Conservation (phyloP, 2,797 vertebrate genomes). For the Periparus ater region DNA sequence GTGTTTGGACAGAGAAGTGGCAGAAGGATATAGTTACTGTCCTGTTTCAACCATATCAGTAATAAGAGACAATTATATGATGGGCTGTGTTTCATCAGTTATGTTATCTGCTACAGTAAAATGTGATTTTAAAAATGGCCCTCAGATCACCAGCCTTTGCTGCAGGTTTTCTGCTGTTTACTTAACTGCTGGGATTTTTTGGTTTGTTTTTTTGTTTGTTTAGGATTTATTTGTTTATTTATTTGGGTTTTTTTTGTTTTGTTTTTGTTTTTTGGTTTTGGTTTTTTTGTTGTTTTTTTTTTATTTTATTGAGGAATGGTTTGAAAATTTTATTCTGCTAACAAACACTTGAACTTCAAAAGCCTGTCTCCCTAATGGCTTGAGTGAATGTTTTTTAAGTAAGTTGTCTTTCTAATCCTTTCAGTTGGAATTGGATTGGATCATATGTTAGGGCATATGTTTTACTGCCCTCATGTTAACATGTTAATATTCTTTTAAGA, state of each 20-base stretch:
- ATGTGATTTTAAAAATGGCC: constrained; percentile 53
- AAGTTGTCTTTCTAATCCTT: neutral
- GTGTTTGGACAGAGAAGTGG: constrained; percentile 8
- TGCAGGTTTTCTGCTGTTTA: constrained; percentile 1
- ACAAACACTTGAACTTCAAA: neutral
- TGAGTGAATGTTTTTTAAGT: neutral
- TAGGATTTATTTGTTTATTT: neutral
- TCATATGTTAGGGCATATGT: neutral
- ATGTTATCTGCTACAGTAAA: constrained; percentile 51
- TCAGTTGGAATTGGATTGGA: neutral
- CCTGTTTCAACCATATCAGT: constrained; percentile 52
- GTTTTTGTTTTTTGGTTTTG: neutral
- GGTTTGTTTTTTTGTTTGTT: neutral
- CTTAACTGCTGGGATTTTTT: neutral
- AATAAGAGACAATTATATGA: constrained; percentile 63
- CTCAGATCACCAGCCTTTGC: constrained; percentile 32
- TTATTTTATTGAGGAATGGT: neutral
- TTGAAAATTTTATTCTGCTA: neutral
- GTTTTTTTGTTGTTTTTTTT: neutral
- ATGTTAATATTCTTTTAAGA: neutral
- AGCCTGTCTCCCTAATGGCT: neutral
- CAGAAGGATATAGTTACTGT: constrained; percentile 38
- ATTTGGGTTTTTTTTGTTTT: neutral
- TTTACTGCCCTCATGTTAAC: neutral
- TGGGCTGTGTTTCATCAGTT: constrained; percentile 31